Percentiles rank a stretch among this genome's conserved stretches.
Evolutionary conservation across 2,797 vertebrate genomes (phyloP).

Genomic region (Brotula barbata): DNA sequence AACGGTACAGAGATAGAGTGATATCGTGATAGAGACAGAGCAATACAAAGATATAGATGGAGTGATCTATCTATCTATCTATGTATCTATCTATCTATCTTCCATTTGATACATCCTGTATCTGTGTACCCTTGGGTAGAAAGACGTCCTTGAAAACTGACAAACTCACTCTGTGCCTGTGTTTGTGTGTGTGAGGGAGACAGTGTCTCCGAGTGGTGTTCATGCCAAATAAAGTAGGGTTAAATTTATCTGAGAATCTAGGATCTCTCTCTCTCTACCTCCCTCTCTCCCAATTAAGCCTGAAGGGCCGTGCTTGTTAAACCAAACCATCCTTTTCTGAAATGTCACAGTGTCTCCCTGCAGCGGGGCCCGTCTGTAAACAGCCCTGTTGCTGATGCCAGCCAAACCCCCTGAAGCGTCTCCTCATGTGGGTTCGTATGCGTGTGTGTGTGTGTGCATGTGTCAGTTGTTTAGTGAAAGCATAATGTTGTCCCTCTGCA

Average conservation of each 20-base stretch:
- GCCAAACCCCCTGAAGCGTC: constrained; percentile 45
- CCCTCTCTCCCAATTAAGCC: constrained; percentile 64
- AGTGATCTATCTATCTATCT: too few relatives aligned
- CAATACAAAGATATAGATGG: too few relatives aligned
- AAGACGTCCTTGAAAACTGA: not conserved
- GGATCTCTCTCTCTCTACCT: constrained; percentile 1
- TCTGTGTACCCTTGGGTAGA: too few relatives aligned
- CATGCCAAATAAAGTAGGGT: constrained; percentile 46
- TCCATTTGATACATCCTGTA: too few relatives aligned
- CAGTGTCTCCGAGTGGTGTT: too few relatives aligned
- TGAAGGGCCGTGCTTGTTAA: constrained; percentile 70
- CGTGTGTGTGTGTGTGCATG: constrained; percentile 7
- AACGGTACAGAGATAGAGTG: too few relatives aligned
- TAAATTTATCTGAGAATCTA: constrained; percentile 49
- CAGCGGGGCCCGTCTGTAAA: constrained; percentile 68
- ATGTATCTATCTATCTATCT: too few relatives aligned
- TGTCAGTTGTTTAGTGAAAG: constrained; percentile 27
- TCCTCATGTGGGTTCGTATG: constrained; percentile 50
- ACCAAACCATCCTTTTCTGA: constrained; percentile 72
- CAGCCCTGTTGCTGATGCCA: constrained; percentile 62
- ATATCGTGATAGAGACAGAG: too few relatives aligned
- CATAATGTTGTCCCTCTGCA: constrained; percentile 42
- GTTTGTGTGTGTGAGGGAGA: too few relatives aligned
- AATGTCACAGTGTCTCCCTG: constrained; percentile 74
- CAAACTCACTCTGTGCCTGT: too few relatives aligned